Base-by-base conservation (phyloP, 2,797 vertebrate species). In the Oreochromis grahami region DNA sequence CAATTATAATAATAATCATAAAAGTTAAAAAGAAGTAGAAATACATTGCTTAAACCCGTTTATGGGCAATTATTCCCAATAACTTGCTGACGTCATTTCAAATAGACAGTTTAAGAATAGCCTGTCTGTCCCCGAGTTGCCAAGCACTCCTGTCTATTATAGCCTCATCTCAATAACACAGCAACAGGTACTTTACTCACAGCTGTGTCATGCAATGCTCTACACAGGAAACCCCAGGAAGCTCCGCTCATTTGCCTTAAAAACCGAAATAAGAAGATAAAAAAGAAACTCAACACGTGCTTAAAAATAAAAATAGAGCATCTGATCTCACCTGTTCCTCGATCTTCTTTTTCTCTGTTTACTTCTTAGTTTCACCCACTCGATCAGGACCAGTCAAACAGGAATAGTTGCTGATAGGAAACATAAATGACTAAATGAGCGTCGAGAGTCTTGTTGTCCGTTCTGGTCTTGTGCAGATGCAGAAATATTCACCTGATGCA, bases 81-180 rank as follows among this genome's bases (percentile, higher is more conserved):
- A 91, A 94, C 88, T 88, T 92, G 82, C 84, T 92, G 90, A 95
- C 89, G 84, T 91, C 90, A 89, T 63, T 85, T 45, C 88, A 92
- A 94, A 94, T 87, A 92, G 89, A 84, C 68, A 5, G 82, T 89
- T 84, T 80, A 94, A 94, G 91, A 94, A 94, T 95, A 95, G 94
- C 87, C 80, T 5, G 86, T 88, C 91, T 90, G 88, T 84, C 80
- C 72, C 80, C 65, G 87, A 83, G 94, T 94, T 94, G 90, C 93
- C 91, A 92, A 91, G 93, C 91, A 91, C 92, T 88, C 83, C 87
- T 86, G 86, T 89, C 88, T 85, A 89, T 92, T 94, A 89, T 93
- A 94, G 87, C 76, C 84, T 79, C 84, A 87, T 60, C 26, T 80
- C 83, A 84, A 60, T 70, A 77, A 80, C 84, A 78, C 87, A 60